Evolutionary conservation across 2,888 invertebrate genomes (phyloP).

Genomic region (Calliscelio sp.): DNA sequence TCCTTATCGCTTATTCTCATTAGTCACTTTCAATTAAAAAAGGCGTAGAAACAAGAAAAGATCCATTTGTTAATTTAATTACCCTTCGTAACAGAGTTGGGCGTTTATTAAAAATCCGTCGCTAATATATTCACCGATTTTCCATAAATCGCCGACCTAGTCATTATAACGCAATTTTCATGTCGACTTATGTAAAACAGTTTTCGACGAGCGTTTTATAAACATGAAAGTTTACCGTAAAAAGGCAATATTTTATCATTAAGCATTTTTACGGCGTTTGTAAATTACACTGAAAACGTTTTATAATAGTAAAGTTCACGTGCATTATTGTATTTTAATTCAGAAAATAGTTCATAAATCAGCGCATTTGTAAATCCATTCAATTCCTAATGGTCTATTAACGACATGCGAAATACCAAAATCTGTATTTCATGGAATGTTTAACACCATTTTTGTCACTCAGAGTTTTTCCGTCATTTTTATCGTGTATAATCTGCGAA

Average conservation of each 20-base stretch:
- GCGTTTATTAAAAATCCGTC: background rate
- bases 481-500: too few relatives aligned
- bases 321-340: constrained; percentile 36
- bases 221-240: constrained; percentile 54
- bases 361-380: constrained; percentile 11
- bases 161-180: constrained; percentile 61
- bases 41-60: too few relatives aligned
- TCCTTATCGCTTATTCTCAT: too few relatives aligned
- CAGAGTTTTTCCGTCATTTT: background rate
- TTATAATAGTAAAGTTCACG: constrained; percentile 44
- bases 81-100: background rate
- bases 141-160: constrained; percentile 51
- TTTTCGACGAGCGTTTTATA: constrained; percentile 39
- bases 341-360: constrained; percentile 37
- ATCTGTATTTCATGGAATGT: background rate
- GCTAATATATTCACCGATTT: constrained; percentile 47
- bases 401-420: background rate
- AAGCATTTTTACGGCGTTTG: constrained; percentile 41
- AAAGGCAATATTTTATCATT: constrained; percentile 53
- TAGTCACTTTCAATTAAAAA: too few relatives aligned
- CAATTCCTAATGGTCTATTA: constrained; percentile 1
- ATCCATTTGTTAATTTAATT: constrained; percentile 19
- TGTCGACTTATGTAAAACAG: constrained; percentile 55
- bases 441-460: background rate
- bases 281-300: constrained; percentile 54